phyloP scores from a whole-genome alignment of 2,888 invertebrate species.

The Tinea semifulvella region DNA sequence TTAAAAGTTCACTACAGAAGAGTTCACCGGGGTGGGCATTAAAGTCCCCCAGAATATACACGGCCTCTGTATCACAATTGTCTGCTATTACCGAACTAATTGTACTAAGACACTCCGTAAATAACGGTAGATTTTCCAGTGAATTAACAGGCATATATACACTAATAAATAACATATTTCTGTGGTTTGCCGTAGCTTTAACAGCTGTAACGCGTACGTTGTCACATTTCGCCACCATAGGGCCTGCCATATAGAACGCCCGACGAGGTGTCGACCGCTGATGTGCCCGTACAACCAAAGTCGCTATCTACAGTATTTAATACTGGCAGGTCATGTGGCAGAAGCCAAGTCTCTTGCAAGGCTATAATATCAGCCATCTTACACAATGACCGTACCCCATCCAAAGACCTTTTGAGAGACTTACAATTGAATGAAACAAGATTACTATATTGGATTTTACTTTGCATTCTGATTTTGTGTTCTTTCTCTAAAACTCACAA shows the following conservation, averaged over 20 bases:
- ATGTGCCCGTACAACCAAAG: slow-evolving; percentile 12
- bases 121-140: slow-evolving; percentile 7
- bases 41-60: slow-evolving; percentile 13
- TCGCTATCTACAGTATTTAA: slow-evolving; percentile 1
- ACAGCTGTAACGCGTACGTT: slow-evolving; percentile 3
- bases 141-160: slow-evolving; percentile 14
- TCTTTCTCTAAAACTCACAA: slow-evolving; percentile 15
- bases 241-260: slow-evolving; percentile 13
- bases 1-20: slow-evolving; percentile 16
- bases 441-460: background rate
- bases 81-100: slow-evolving; percentile 17
- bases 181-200: background rate
- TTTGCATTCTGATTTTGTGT: too few species aligned
- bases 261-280: slow-evolving; percentile 12
- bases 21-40: slow-evolving; percentile 14
- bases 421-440: slow-evolving; percentile 14
- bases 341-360: slow-evolving; percentile 15
- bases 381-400: slow-evolving; percentile 3
- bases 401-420: background rate
- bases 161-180: background rate
- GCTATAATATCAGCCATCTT: slow-evolving; percentile 7
- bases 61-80: slow-evolving; percentile 13
- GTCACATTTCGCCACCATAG: slow-evolving; percentile 13
- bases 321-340: slow-evolving; percentile 12
- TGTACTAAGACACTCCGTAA: slow-evolving; percentile 14